Base-by-base conservation (phyloP, 1,140 invertebrate species). In the Zaprionus vittiger region DNA sequence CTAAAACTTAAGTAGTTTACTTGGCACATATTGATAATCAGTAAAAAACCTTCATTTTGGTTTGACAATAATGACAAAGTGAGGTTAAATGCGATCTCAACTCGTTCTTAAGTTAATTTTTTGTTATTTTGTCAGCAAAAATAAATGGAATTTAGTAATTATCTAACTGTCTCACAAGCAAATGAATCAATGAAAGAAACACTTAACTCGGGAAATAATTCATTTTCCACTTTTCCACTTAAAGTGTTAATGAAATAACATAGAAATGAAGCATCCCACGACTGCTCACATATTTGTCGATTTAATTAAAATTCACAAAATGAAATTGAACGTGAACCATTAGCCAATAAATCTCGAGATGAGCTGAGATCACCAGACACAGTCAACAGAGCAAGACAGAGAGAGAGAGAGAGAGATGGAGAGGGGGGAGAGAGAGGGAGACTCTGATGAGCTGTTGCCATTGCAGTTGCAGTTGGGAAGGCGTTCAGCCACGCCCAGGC, bases 241-340 rank as follows among this genome's bases (percentile, higher is more conserved):
- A 20, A 11, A 52, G 41, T 47, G 41, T 47, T 47, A 26, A 59
- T 65, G 12, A 47, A 37, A 64, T 17, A 20, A 72, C 38, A 72
- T 9, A 38, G n/a, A 17, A 28, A 12, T 38, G 20, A 12, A 63
- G 15, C 11, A 52, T 17, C 5, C 47, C 11, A 11, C 9, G 47
- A 52, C 20, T 52, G 11, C 0, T 22, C 41, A 59, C 54, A 75
- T 56, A 71, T 71, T 71, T 64, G 60, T 71, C 60, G 41, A 41
- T 76, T 76, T 60, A 65, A 76, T 61, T 65, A 54, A 52, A 71
- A 71, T 24, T 64, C 22, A 7, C 4, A 52, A 34, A 75, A 75
- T 57, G n/a, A 57, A 76, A 76, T 76, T 49, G 57, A 54, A 64
- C 37, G n/a, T 64, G 73, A 34, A 37, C 12, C 52, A 59, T 73